Evolutionary conservation across 1,140 invertebrate species (phyloP).

Genomic region (Aporrectodea caliginosa): DNA sequence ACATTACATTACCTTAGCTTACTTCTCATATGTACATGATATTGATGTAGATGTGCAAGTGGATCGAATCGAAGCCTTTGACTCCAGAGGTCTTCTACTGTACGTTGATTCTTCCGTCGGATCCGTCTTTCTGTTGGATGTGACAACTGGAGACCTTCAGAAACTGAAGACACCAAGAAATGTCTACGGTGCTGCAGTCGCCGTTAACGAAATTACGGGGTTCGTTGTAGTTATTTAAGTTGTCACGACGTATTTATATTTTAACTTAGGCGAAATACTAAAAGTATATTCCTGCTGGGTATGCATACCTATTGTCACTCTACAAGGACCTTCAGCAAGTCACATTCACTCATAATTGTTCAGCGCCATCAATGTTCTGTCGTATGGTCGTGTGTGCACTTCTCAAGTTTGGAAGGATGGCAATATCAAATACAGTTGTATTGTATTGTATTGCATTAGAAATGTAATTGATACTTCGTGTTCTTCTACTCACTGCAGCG

Average conservation of each 20-base stretch:
- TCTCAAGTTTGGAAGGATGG: no score
- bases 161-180: neutral
- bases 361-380: no score
- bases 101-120: neutral
- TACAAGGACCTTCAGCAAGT: no score
- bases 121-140: neutral
- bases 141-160: neutral
- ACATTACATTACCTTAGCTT: neutral
- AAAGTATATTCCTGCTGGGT: neutral
- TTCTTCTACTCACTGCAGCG: neutral
- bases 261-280: neutral
- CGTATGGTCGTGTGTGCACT: no score
- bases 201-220: neutral
- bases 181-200: neutral
- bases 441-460: no score
- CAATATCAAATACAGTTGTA: no score
- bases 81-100: neutral
- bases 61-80: neutral
- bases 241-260: neutral
- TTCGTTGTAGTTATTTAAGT: neutral
- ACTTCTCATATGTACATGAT: neutral
- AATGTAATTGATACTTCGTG: no score
- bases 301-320: no score
- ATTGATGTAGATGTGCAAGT: neutral
- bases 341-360: no score